phyloP scores from a whole-genome alignment of 2,113 vertebrate species.

The Pao palembangensis region DNA sequence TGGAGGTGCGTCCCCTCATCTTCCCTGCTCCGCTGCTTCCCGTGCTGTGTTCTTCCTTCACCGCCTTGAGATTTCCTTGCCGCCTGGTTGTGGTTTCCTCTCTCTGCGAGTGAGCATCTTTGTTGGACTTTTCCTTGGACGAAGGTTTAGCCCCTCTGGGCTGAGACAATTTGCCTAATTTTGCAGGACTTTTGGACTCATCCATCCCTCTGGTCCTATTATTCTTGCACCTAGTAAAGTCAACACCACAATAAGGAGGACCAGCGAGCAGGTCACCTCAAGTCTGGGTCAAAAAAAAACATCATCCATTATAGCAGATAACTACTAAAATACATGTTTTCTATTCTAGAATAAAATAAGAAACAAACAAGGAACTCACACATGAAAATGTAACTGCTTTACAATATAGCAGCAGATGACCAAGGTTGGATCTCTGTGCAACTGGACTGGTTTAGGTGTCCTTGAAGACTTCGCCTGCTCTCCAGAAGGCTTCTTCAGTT shows the following conservation, averaged over 20 bases:
- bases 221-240: constrained; percentile 62
- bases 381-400: too few relatives aligned
- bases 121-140: constrained; percentile 75
- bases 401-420: neutral
- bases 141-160: constrained; percentile 76
- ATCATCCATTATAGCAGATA: too few relatives aligned
- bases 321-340: too few relatives aligned
- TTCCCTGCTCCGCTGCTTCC: constrained; percentile 76
- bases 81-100: constrained; percentile 73
- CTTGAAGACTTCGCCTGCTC: too few relatives aligned
- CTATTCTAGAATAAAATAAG: neutral
- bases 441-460: too few relatives aligned
- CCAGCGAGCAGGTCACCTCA: constrained; percentile 29
- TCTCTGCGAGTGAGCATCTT: constrained; percentile 75
- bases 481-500: too few relatives aligned
- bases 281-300: constrained; percentile 18
- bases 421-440: too few relatives aligned
- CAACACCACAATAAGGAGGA: constrained; percentile 39
- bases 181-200: constrained; percentile 81
- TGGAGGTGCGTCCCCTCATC: constrained; percentile 78
- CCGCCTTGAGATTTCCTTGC: constrained; percentile 75
- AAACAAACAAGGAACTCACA: neutral
- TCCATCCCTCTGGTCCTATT: constrained; percentile 81
- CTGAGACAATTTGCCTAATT: constrained; percentile 80
- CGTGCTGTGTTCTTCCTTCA: constrained; percentile 75